Conservation (phyloP, 2,797 vertebrate genomes). For the Takifugu rubripes region DNA sequence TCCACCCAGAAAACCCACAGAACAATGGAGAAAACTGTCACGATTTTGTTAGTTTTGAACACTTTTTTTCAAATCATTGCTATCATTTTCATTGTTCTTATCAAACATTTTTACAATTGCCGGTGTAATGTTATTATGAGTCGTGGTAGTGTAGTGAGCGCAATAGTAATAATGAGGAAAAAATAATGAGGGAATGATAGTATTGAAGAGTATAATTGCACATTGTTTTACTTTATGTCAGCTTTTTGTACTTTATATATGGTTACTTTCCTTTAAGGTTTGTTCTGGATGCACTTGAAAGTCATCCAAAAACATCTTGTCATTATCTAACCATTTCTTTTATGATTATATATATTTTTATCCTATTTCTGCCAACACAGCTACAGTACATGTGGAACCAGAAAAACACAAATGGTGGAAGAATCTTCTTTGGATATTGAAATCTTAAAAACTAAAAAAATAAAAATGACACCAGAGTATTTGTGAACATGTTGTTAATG, state of each 20-base stretch:
- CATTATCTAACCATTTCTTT: constrained; percentile 71
- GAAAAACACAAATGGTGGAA: constrained; percentile 65
- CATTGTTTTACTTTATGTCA: constrained; percentile 75
- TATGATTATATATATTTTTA: constrained; percentile 38
- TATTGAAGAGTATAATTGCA: constrained; percentile 76
- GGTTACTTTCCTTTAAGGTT: constrained; percentile 77
- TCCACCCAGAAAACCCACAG: constrained; percentile 46
- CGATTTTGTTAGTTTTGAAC: constrained; percentile 61
- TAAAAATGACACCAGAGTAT: constrained; percentile 82
- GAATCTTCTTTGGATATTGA: constrained; percentile 78
- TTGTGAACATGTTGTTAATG: constrained; percentile 96
- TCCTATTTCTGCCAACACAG: constrained; percentile 79
- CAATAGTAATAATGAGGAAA: constrained; percentile 55
- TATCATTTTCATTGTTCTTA: constrained; percentile 74
- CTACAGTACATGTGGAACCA: constrained; percentile 66
- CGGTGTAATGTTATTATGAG: constrained; percentile 55
- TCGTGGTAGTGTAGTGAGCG: constrained; percentile 52
- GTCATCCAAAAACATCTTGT: constrained; percentile 73
- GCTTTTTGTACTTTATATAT: constrained; percentile 88
- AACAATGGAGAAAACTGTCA: constrained; percentile 52
- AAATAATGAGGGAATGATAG: constrained; percentile 58
- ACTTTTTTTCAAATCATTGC: constrained; percentile 33
- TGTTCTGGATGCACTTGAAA: constrained; percentile 66
- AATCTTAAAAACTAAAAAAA: constrained; percentile 70
- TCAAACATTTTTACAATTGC: constrained; percentile 59